These are phyloP conservation scores for Dermatophagoides farinae DNA, from an alignment of 1,140 invertebrate genomes.

Conservation along the genomic window DNA sequence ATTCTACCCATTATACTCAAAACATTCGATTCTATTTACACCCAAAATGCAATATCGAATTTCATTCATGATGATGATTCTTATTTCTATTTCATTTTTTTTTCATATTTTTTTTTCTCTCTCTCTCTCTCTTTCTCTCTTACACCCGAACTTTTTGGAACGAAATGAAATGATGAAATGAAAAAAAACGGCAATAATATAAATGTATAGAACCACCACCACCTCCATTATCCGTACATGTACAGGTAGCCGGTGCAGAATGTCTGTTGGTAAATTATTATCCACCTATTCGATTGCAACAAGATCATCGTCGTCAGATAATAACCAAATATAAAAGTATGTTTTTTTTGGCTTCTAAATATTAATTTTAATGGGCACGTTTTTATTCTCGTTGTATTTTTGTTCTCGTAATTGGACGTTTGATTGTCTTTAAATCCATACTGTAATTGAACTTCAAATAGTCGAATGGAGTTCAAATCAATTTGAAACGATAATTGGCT, in stretches of 20 bases:
- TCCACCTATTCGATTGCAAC: slow-evolving; percentile 36
- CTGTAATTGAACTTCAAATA: slow-evolving; percentile 19
- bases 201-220: slow-evolving; percentile 44
- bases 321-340: slow-evolving; percentile 73
- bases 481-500: slow-evolving; percentile 52
- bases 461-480: slow-evolving; percentile 52
- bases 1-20: background rate
- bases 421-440: background rate
- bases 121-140: no score
- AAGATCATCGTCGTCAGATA: slow-evolving; percentile 38
- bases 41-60: background rate
- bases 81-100: no score
- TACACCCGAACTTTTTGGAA: no score
- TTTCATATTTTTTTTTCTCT: no score
- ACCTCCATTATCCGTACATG: slow-evolving; percentile 45
- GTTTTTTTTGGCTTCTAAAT: background rate
- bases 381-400: background rate
- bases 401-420: background rate
- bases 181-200: no score
- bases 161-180: no score
- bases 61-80: background rate
- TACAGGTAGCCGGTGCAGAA: slow-evolving; percentile 59
- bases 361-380: background rate
- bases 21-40: no score
- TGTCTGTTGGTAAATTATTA: slow-evolving; percentile 49